A percentile compares a stretch with the other conserved stretches of the same genome.
Conservation (phyloP, 2,113 vertebrate species). For the Eclectus roratus region DNA sequence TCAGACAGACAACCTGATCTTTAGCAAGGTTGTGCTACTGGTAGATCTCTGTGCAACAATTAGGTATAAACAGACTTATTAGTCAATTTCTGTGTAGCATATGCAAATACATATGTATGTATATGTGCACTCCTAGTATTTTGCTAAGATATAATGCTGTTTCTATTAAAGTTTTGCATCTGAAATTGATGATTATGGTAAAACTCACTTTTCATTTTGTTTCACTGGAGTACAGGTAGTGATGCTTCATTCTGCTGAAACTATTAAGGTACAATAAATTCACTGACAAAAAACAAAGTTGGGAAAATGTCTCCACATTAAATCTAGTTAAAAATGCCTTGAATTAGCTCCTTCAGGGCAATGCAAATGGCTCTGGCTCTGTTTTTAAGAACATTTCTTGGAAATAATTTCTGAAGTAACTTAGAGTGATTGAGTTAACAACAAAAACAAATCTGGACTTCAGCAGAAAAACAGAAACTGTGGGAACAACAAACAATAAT, state of each 20-base stretch:
- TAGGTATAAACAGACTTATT: not conserved
- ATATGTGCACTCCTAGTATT: not conserved
- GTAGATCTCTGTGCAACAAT: not conserved
- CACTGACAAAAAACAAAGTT: not conserved
- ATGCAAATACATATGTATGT: not conserved
- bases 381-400: not conserved
- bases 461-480: not conserved
- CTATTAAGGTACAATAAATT: not conserved
- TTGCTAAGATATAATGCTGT: not conserved
- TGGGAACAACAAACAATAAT: not conserved
- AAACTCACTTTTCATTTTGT: not conserved
- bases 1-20: not conserved
- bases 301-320: not conserved
- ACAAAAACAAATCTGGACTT: conserved; percentile 29
- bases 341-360: not conserved
- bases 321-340: not conserved
- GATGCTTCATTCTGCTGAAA: conserved; percentile 11
- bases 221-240: not conserved
- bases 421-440: conserved; percentile 11
- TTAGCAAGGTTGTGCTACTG: not conserved
- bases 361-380: not conserved
- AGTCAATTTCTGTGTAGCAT: not conserved
- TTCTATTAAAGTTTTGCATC: not conserved
- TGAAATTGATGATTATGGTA: not conserved
- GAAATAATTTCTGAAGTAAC: not conserved